phyloP scores from a whole-genome alignment of 2,113 vertebrate species.

The Neolamprologus ventralis region DNA sequence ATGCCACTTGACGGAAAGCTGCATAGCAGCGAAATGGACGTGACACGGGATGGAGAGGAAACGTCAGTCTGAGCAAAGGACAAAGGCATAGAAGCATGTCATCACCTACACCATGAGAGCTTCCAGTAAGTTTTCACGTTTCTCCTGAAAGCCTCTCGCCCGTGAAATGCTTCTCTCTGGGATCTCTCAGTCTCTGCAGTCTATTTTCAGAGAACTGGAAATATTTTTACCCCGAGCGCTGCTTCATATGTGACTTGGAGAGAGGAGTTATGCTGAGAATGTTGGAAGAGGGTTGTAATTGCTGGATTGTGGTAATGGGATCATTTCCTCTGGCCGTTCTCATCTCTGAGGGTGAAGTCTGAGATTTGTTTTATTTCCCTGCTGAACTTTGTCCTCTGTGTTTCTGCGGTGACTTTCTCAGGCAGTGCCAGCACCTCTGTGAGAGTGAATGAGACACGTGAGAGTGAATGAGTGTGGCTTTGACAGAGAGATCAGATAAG shows the following conservation, averaged over 20 bases:
- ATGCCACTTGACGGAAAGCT: background rate
- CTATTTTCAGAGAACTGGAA: slow-evolving; percentile 25
- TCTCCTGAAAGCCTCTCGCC: background rate
- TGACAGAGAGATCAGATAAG: background rate
- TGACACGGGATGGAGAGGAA: slow-evolving; percentile 13
- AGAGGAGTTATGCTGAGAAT: slow-evolving; percentile 46
- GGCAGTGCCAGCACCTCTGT: background rate
- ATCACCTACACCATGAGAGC: slow-evolving; percentile 44
- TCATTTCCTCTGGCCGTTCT: slow-evolving; percentile 40
- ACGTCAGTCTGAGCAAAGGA: background rate
- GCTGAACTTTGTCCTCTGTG: slow-evolving; percentile 38
- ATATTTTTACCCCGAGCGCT: background rate
- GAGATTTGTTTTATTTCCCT: slow-evolving; percentile 19
- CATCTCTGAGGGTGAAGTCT: slow-evolving; percentile 27
- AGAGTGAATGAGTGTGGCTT: background rate
- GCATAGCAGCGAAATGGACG: background rate
- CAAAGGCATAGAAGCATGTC: slow-evolving; percentile 10
- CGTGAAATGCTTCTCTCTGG: background rate
- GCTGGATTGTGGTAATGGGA: slow-evolving; percentile 42
- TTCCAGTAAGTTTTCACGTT: slow-evolving; percentile 50
- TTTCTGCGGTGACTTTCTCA: background rate
- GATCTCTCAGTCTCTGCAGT: background rate
- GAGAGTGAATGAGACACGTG: background rate
- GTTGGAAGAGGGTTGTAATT: slow-evolving; percentile 49
- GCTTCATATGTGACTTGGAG: slow-evolving; percentile 30